Base-by-base conservation (phyloP, 2,888 invertebrate genomes). In the Lasioglossum figueresi region DNA sequence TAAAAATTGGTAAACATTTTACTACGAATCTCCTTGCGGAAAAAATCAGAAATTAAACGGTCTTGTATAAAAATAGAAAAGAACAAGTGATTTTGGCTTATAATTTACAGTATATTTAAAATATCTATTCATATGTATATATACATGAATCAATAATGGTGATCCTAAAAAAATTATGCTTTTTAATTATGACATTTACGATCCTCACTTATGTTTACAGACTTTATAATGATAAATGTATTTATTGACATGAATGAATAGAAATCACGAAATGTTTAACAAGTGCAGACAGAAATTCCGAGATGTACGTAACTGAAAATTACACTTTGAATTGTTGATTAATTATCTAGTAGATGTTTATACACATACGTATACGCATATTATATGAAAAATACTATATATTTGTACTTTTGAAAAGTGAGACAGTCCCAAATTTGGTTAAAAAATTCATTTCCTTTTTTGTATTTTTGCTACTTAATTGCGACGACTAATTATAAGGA, bases 401-500 rank as follows among this genome's bases (percentile, higher is more conserved):
- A 37, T 84, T 84, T 86, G 85, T 86, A 86, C 79, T 85, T 82
- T 79, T 77, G 19, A 48, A 70, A 84, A 68, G 56, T 75, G 68
- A 77, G 66, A 75, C 34, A 40, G 27, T 27, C 68, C 45, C 5
- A 76, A 80, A 73, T 72, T 76, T 73, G 52, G 3, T 80, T 71
- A 48, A 74, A 76, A 80, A 14, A 73, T 75, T 66, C 45, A 45
- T 23, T 27, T 66, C 37, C 76, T 79, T 76, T 68, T 48, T n/a
- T 16, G 4, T 52, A 37, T 12, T 43, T 79, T 76, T 19, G 2
- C 34, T 45, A 72, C n/a, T 14, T 56, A 85, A 73, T 5, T 34
- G 75, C 72, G 78, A 84, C 84, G 72, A 85, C 59, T 59, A 80
- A 76, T 78, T 59, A 66, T 72, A 84, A 56, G 78, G 75, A 80